Conservation (phyloP, 1,140 invertebrate species). For the Elymnias hypermnestra region DNA sequence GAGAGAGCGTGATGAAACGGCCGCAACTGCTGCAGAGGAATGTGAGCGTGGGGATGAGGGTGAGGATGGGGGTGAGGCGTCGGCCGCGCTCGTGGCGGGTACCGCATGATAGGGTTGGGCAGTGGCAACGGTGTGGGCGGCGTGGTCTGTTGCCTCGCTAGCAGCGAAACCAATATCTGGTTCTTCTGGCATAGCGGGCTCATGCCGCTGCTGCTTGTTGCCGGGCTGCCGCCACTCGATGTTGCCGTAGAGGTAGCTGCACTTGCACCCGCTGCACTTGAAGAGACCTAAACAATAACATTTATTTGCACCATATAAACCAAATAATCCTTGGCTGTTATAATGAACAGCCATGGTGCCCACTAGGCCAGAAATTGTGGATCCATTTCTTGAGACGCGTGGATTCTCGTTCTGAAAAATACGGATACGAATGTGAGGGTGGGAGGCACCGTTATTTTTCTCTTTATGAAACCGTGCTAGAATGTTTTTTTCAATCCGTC, state of each 20-base stretch:
- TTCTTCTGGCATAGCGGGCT: constrained; percentile 89
- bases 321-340: too few species aligned
- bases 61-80: constrained; percentile 29
- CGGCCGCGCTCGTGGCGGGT: constrained; percentile 37
- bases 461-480: too few species aligned
- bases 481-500: too few species aligned
- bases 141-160: constrained; percentile 87
- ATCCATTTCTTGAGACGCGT: too few species aligned
- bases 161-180: constrained; percentile 88
- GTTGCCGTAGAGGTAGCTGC: constrained; percentile 36
- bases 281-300: constrained; percentile 58
- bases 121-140: constrained; percentile 75
- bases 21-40: constrained; percentile 80
- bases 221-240: constrained; percentile 36
- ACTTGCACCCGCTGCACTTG: constrained; percentile 43
- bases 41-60: constrained; percentile 25
- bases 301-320: too few species aligned
- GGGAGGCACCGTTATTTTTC: too few species aligned
- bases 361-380: too few species aligned
- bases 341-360: too few species aligned
- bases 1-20: constrained; percentile 59
- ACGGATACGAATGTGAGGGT: too few species aligned
- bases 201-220: constrained; percentile 68
- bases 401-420: too few species aligned
- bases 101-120: constrained; percentile 55